Conservation (phyloP, 2,113 vertebrate species). For the Tachysurus fulvidraco region DNA sequence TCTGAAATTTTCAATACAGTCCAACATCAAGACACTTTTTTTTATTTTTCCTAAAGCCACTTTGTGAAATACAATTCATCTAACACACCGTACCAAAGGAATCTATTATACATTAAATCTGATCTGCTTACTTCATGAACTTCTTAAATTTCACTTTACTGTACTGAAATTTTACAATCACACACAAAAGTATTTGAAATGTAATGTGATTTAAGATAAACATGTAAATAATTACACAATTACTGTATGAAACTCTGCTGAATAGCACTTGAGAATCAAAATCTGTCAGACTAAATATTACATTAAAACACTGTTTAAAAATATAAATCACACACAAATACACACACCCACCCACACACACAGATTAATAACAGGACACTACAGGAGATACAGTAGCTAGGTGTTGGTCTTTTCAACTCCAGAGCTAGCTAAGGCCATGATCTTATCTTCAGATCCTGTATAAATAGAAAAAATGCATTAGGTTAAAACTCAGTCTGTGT, state of each 20-base stretch:
- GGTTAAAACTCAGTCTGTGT: background rate
- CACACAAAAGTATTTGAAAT: background rate
- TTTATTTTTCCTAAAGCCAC: background rate
- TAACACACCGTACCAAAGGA: background rate
- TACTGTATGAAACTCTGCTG: background rate
- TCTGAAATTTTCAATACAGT: background rate
- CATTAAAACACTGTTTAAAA: slow-evolving; percentile 22
- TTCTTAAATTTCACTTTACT: background rate
- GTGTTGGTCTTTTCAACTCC: slow-evolving; percentile 87
- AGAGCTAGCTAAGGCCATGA: slow-evolving; percentile 92
- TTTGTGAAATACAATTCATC: background rate
- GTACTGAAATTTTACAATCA: background rate
- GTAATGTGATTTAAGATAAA: background rate
- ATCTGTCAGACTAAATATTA: background rate
- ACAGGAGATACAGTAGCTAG: slow-evolving; percentile 46
- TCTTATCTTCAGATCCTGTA: slow-evolving; percentile 94
- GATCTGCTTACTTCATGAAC: background rate
- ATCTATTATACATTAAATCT: slow-evolving; percentile 14
- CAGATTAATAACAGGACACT: slow-evolving; percentile 12
- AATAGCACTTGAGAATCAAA: background rate
- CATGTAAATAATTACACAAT: background rate
- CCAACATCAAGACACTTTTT: background rate
- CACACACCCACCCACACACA: background rate
- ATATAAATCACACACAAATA: background rate
- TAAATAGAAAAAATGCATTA: slow-evolving; percentile 21